phyloP scores from a whole-genome alignment of 2,797 vertebrate species.

The Parambassis ranga region DNA sequence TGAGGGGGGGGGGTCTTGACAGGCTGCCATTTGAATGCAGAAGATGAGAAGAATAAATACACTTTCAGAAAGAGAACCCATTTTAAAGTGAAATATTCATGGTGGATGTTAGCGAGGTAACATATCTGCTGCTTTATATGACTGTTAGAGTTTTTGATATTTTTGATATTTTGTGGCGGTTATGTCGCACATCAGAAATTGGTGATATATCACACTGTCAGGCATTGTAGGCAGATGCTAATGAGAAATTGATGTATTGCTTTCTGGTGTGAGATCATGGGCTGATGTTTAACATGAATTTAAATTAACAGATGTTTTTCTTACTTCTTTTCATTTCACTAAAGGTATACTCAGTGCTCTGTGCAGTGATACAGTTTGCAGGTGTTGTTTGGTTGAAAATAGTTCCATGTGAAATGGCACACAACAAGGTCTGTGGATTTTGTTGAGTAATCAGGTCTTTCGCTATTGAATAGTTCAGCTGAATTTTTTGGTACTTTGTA shows the following conservation, averaged over 20 bases:
- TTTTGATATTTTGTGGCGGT: too few species aligned
- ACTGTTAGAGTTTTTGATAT: constrained; percentile 14
- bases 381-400: too few species aligned
- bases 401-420: too few species aligned
- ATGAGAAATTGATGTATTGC: constrained; percentile 5
- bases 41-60: constrained; percentile 56
- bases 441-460: too few species aligned
- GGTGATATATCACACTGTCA: constrained; percentile 1
- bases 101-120: constrained; percentile 8
- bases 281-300: constrained; percentile 40
- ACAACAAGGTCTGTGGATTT: too few species aligned
- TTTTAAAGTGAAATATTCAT: constrained; percentile 53
- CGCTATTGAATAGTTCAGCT: too few species aligned
- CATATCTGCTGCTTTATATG: background rate
- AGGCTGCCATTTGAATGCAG: constrained; percentile 46
- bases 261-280: constrained; percentile 15
- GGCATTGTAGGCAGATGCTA: constrained; percentile 1
- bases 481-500: too few species aligned
- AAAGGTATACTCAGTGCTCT: too few species aligned
- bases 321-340: background rate
- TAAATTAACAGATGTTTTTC: constrained; percentile 1
- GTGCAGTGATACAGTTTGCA: too few species aligned
- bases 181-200: background rate
- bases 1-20: constrained; percentile 42
- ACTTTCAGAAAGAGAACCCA: constrained; percentile 35